Evolutionary conservation across 2,888 invertebrate species (phyloP).

Genomic region (Aleiodes testaceus): DNA sequence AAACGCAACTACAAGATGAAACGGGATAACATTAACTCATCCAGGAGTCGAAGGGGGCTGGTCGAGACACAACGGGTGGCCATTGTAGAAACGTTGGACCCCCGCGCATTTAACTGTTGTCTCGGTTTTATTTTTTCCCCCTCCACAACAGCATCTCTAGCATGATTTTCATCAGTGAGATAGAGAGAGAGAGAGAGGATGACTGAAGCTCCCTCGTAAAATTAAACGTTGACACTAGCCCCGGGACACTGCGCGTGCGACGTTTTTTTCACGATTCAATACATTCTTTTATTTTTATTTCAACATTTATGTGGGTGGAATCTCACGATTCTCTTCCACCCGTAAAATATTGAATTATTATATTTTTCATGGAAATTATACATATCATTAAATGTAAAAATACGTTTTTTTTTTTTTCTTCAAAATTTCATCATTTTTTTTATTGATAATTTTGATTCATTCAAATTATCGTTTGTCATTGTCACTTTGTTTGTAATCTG

Average conservation of each 20-base stretch:
- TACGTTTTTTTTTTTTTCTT: conserved; percentile 30
- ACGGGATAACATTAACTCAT: conserved; percentile 69
- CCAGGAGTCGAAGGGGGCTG: conserved; percentile 68
- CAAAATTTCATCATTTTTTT: conserved; percentile 23
- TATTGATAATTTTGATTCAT: conserved; percentile 8
- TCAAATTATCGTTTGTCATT: conserved; percentile 32
- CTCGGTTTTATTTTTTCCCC: conserved; percentile 45
- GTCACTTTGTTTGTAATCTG: conserved; percentile 22
- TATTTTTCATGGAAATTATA: conserved; percentile 50
- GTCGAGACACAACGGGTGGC: conserved; percentile 68
- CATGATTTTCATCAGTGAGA: neutral
- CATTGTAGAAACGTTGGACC: conserved; percentile 66
- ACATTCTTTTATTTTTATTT: conserved; percentile 52
- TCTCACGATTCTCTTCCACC: conserved; percentile 9
- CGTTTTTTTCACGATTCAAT: conserved; percentile 39
- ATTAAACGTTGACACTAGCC: conserved; percentile 71
- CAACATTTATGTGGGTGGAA: conserved; percentile 58
- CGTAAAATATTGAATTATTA: conserved; percentile 37
- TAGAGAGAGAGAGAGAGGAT: conserved; percentile 4
- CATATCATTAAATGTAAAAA: conserved; percentile 42
- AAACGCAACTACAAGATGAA: conserved; percentile 66
- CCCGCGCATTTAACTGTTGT: conserved; percentile 58
- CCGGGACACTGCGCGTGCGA: conserved; percentile 60
- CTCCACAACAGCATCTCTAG: conserved; percentile 8
- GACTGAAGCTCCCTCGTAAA: conserved; percentile 69